Percentiles rank a stretch among this genome's conserved stretches.
Conservation (phyloP, 2,113 vertebrate species). For the Xyliphius kryptos region DNA sequence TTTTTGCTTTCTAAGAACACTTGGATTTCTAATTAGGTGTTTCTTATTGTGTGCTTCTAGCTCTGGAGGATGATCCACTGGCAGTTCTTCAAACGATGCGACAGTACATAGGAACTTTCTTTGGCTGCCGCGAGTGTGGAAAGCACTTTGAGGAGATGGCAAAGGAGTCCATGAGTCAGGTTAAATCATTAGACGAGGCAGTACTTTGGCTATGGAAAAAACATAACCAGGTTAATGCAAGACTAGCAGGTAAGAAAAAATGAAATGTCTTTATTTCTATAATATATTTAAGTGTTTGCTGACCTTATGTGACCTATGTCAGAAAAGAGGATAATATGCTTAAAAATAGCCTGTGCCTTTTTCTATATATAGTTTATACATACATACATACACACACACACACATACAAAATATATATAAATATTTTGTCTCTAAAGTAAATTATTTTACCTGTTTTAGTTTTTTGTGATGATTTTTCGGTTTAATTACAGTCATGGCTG, state of each 20-base stretch:
- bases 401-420: too few relatives aligned
- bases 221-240: conserved; percentile 84
- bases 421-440: too few relatives aligned
- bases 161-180: conserved; percentile 55
- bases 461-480: too few relatives aligned
- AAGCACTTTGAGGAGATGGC: conserved; percentile 84
- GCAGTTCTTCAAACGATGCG: conserved; percentile 77
- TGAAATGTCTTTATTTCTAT: too few relatives aligned
- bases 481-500: too few relatives aligned
- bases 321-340: too few relatives aligned
- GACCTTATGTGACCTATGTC: too few relatives aligned
- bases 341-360: too few relatives aligned
- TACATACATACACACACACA: too few relatives aligned
- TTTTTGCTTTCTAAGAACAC: not conserved
- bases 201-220: conserved; percentile 89
- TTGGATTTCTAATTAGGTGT: not conserved
- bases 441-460: too few relatives aligned
- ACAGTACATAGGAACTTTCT: conserved; percentile 77
- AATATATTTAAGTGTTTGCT: too few relatives aligned
- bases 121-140: conserved; percentile 81
- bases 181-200: conserved; percentile 65
- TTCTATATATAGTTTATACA: too few relatives aligned
- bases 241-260: conserved; percentile 67
- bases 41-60: conserved; percentile 47
- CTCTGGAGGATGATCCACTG: conserved; percentile 64